phyloP scores from a whole-genome alignment of 2,888 invertebrate species.

The Strigamia transsilvanica region DNA sequence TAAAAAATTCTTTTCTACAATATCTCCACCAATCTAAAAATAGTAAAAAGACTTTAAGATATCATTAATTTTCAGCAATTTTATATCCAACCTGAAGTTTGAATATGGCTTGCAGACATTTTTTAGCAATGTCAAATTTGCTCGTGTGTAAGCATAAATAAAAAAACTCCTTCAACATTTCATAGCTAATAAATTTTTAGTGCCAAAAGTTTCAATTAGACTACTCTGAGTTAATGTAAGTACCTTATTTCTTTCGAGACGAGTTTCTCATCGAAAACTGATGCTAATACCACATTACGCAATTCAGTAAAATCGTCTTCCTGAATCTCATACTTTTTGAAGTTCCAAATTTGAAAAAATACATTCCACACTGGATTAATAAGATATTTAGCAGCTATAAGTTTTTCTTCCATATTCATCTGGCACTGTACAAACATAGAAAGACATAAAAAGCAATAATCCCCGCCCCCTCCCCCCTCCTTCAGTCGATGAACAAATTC shows the following conservation, averaged over 20 bases:
- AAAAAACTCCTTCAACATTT: not conserved
- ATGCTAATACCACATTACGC: not conserved
- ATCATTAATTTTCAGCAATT: not conserved
- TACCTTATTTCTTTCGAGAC: not conserved
- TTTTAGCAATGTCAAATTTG: not conserved
- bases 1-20: not conserved
- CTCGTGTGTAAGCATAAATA: not conserved
- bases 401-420: conserved; percentile 3
- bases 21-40: not conserved
- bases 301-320: not conserved
- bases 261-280: not conserved
- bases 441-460: not conserved
- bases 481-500: not conserved
- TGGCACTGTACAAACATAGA: not conserved
- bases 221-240: not conserved
- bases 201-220: not conserved
- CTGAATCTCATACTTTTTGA: not conserved
- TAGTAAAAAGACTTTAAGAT: not conserved
- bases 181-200: not conserved
- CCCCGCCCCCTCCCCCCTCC: too few species aligned
- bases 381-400: not conserved
- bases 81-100: not conserved
- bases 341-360: not conserved
- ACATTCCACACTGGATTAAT: not conserved
- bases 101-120: not conserved